phyloP scores from a whole-genome alignment of 1,140 invertebrate genomes.

The Calosoma granatense region DNA sequence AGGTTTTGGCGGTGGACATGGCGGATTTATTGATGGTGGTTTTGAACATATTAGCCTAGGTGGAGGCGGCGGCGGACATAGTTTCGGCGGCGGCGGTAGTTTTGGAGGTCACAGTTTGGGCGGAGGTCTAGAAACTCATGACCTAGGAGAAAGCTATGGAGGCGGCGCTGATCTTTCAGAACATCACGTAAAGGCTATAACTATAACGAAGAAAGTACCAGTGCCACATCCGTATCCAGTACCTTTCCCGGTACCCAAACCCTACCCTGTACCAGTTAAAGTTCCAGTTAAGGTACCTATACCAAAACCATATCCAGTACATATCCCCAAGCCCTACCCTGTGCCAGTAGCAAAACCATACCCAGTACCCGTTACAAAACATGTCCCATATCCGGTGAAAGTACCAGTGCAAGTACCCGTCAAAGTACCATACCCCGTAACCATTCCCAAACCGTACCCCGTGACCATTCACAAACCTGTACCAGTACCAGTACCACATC shows the following conservation, averaged over 20 bases:
- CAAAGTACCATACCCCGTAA: slow-evolving; percentile 29
- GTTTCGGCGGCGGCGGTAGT: slow-evolving; percentile 11
- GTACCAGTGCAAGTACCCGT: slow-evolving; percentile 39
- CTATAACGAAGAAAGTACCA: slow-evolving; percentile 14
- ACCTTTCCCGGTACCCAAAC: slow-evolving; percentile 19
- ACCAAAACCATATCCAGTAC: slow-evolving; percentile 39
- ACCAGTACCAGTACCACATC: slow-evolving; percentile 34
- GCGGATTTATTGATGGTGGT: background rate
- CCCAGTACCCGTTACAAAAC: slow-evolving; percentile 40
- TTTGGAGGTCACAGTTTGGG: slow-evolving; percentile 11
- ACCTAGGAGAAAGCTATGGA: slow-evolving; percentile 1
- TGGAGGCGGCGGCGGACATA: background rate
- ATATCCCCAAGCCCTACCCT: slow-evolving; percentile 42
- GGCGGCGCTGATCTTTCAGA: slow-evolving; percentile 13
- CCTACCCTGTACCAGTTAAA: slow-evolving; percentile 22
- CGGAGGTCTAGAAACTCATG: background rate
- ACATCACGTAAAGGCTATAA: slow-evolving; percentile 14
- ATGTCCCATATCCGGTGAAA: slow-evolving; percentile 38
- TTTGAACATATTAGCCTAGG: background rate
- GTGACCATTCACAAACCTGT: slow-evolving; percentile 16
- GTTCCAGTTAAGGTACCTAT: slow-evolving; percentile 23
- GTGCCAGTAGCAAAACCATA: slow-evolving; percentile 46
- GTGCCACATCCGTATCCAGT: slow-evolving; percentile 13
- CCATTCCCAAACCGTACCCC: slow-evolving; percentile 25
- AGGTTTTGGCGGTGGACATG: background rate